Conservation (phyloP, 2,888 invertebrate genomes). For the Caenorhabditis sulstoni region DNA sequence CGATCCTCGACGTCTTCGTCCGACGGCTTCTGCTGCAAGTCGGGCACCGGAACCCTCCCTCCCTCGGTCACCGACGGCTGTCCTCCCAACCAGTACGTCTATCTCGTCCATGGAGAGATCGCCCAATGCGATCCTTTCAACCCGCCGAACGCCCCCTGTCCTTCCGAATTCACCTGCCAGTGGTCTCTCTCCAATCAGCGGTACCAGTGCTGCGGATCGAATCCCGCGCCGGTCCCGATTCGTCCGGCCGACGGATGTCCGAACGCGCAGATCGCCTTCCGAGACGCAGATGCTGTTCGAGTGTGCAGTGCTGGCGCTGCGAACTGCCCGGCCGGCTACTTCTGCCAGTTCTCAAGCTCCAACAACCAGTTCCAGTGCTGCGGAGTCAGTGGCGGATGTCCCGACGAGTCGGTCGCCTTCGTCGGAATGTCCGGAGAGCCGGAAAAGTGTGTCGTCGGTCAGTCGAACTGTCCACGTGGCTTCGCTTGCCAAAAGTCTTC, state of each 20-base stretch:
- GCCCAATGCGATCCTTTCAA: conserved; percentile 74
- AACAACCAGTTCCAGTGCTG: conserved; percentile 74
- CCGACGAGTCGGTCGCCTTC: conserved; percentile 65
- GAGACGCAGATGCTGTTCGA: conserved; percentile 62
- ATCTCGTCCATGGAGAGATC: conserved; percentile 62
- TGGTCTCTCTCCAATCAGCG: conserved; percentile 68
- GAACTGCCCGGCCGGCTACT: conserved; percentile 72
- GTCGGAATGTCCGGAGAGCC: conserved; percentile 70
- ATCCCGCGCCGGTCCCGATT: conserved; percentile 58
- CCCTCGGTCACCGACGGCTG: conserved; percentile 66
- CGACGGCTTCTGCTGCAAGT: conserved; percentile 70
- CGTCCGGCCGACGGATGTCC: conserved; percentile 71
- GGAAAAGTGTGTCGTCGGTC: conserved; percentile 68
- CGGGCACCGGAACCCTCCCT: conserved; percentile 49
- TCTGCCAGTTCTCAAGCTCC: conserved; percentile 69
- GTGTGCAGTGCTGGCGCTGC: conserved; percentile 71
- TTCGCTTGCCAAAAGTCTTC: conserved; percentile 65
- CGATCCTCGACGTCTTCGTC: conserved; percentile 57
- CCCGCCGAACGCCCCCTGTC: conserved; percentile 77
- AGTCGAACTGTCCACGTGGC: conserved; percentile 68
- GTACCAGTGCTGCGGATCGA: conserved; percentile 69
- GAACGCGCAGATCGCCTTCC: conserved; percentile 68
- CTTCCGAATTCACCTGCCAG: conserved; percentile 69
- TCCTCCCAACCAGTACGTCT: conserved; percentile 66
- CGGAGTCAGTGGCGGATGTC: conserved; percentile 69